Percentiles rank a stretch among this genome's conserved stretches.
Evolutionary conservation across 1,140 invertebrate genomes (phyloP).

Genomic region (Ctenoplectra terminalis): DNA sequence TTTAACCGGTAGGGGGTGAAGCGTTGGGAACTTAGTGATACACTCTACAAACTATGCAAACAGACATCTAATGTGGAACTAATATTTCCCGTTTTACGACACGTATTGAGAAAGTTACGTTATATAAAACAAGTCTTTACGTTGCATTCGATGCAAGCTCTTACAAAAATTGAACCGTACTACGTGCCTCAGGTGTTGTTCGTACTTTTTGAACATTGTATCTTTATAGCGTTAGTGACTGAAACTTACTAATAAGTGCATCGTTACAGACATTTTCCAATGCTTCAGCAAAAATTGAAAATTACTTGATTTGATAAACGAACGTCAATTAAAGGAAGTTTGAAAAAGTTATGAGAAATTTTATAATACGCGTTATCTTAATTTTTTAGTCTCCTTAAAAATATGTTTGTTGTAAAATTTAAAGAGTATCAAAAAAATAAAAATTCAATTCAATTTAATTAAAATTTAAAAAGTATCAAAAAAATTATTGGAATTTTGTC

Average conservation of each 20-base stretch:
- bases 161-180: not conserved
- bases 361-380: too few species aligned
- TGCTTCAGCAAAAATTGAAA: not conserved
- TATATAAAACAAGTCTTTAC: constrained; percentile 17
- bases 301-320: not conserved
- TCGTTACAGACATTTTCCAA: not conserved
- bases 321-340: not conserved
- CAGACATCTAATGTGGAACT: constrained; percentile 2
- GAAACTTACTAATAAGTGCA: not conserved
- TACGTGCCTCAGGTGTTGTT: not conserved
- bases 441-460: too few species aligned
- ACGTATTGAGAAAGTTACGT: not conserved
- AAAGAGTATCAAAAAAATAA: too few species aligned
- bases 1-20: constrained; percentile 20
- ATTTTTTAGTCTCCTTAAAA: too few species aligned
- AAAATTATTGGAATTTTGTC: too few species aligned
- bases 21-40: not conserved
- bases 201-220: not conserved
- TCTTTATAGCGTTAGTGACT: not conserved
- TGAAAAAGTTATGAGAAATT: not conserved
- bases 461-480: too few species aligned
- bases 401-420: too few species aligned
- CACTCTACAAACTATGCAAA: not conserved
- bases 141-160: not conserved
- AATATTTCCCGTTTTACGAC: not conserved